Base-by-base conservation (phyloP, 2,113 vertebrate genomes). In the Elephas maximus region DNA sequence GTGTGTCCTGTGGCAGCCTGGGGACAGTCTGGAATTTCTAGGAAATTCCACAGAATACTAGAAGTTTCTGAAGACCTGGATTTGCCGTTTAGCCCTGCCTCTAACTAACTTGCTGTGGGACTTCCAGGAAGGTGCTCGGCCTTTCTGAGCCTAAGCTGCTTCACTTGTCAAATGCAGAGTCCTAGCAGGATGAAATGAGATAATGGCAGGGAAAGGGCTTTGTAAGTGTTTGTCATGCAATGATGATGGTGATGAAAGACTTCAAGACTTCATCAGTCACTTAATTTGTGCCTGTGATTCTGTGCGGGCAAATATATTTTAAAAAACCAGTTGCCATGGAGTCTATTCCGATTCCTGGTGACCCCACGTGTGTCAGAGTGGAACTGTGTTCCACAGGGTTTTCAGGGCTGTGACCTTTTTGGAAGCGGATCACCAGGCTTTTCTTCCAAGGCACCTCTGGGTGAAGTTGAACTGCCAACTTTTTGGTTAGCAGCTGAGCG, bases 281-380 rank as follows among this genome's bases (percentile, higher is more conserved):
- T 57, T 57, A 3, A 57, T 57, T 8, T 28, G 33, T 4, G 17
- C 48, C 82, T 62, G 51, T 30, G 63, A 21, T 41, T 71, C 69
- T 78, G 5, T 1, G 8, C 30, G 37, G 71, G 65, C 4, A 12
- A 41, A 0, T 2, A 62, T 8, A 8, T 1, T 48, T 48, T 8
- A 48, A 48, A 48, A 57, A 57, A 12, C 12, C 53, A 57, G 53
- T 57, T 17, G 53, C 53, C 53, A 57, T 57, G 53, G 53, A 57
- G 15, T 57, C 53, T 2, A 1, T 57, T 57, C 53, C 15, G 11
- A 57, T 14, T 57, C 53, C 12, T 57, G 15, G 14, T 57, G 53
- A 17, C 53, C 53, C 53, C 53, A 57, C 4, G 53, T 57, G 53
- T 57, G 53, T 57, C 53, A 12, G 53, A 57, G 53, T 57, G 15